A percentile compares a stretch with the other conserved stretches of the same genome.
Conservation (phyloP, 1,140 invertebrate species). For the Lineus longissimus region DNA sequence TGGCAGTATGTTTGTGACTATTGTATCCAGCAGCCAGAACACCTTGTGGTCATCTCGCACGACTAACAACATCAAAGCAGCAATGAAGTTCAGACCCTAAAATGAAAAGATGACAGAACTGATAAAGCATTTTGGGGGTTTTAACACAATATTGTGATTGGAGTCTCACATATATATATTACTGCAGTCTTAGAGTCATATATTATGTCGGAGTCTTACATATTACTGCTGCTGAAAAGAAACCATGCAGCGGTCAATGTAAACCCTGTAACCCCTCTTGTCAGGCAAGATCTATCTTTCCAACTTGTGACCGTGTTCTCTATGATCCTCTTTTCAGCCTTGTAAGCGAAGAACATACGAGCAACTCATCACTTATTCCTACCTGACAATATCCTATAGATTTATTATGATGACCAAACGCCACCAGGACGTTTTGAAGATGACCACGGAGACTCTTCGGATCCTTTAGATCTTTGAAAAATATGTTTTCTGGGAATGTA, state of each 20-base stretch:
- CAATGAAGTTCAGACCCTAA: constrained; percentile 86
- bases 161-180: no score
- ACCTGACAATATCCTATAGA: constrained; percentile 87
- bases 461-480: constrained; percentile 67
- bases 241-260: no score
- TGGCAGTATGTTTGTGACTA: constrained; percentile 81
- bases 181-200: no score
- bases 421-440: constrained; percentile 78
- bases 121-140: neutral
- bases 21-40: constrained; percentile 84
- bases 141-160: neutral
- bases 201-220: no score
- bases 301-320: no score
- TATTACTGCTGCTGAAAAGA: no score
- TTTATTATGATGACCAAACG: constrained; percentile 83
- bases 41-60: constrained; percentile 84
- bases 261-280: no score
- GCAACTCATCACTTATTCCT: constrained; percentile 14
- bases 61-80: constrained; percentile 76
- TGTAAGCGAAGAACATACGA: no score
- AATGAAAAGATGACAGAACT: constrained; percentile 23
- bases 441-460: constrained; percentile 60
- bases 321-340: no score
- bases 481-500: constrained; percentile 93
- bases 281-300: no score